These are phyloP conservation scores for Resseliella maxima DNA, from an alignment of 2,888 invertebrate genomes.

Conservation along the genomic window DNA sequence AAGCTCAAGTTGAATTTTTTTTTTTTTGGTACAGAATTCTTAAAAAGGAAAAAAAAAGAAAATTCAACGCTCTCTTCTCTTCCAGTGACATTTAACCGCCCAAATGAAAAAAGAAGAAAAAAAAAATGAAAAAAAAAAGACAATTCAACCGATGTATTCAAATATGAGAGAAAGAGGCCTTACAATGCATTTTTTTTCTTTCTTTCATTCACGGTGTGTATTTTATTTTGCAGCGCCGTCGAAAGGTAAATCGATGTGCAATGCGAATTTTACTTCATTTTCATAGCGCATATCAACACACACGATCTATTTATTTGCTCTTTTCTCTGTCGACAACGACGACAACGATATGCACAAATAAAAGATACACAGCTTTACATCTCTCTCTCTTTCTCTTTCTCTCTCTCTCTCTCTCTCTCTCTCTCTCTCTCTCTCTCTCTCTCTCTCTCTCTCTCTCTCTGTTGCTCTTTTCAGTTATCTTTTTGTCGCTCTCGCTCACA, in stretches of 20 bases:
- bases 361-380: not conserved
- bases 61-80: not conserved
- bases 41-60: no score
- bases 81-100: constrained; percentile 47
- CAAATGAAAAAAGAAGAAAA: constrained; percentile 2
- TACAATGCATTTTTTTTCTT: not conserved
- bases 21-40: no score
- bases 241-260: constrained; percentile 43
- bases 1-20: no score
- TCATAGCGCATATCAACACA: constrained; percentile 51
- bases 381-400: not conserved
- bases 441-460: not conserved
- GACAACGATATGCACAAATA: not conserved
- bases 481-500: no score
- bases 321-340: not conserved
- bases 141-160: not conserved
- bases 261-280: constrained; percentile 35
- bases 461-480: no score
- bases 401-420: not conserved
- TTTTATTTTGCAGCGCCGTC: not conserved
- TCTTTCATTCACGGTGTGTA: not conserved
- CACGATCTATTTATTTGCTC: constrained; percentile 48
- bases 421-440: not conserved
- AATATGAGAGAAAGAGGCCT: not conserved
- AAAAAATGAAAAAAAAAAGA: not conserved